Base-by-base conservation (phyloP, 1,140 invertebrate genomes). In the Coptotermes formosanus region DNA sequence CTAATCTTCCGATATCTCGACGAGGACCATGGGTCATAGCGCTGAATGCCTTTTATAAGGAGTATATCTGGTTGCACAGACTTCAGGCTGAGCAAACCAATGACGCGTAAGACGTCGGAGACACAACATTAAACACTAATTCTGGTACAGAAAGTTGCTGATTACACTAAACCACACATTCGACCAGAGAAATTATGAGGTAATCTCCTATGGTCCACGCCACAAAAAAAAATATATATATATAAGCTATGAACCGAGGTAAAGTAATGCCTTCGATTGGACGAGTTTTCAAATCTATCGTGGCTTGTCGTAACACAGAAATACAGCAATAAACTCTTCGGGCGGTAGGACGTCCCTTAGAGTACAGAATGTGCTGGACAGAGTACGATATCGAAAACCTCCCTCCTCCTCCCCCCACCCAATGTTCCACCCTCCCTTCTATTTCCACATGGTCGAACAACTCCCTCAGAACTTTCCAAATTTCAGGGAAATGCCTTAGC, bases 381-480 rank as follows among this genome's bases (percentile, higher is more conserved):
- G 64, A n/a, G 25, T 3, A n/a, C 25, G 64, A 69, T 69, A 69
- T 69, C 25, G 64, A 16, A 16, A 64, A 11, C 59, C 59, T 4
- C 19, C 59, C 59, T 16, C 59, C 25, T 25, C 19, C 7, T 30
- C 21, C 14, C 23, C 23, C n/a, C 3, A 23, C n/a, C 64, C 64
- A 23, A 7, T 25, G 23, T 7, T n/a, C 64, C 64, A 69, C 64
- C 64, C 21, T 69, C 64, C 21, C 21, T 69, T 69, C 64, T n/a
- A 69, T 69, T 69, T 69, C 64, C 64, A 69, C 64, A n/a, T 69
- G 64, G 64, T 69, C 64, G 64, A 69, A n/a, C n/a, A 69, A 69
- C 64, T 69, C 64, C 64, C 64, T 69, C 64, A 69, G n/a, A 69
- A 69, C 64, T 21, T 69, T 69, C 64, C 64, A 69, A 69, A 69